Evolutionary conservation across 2,113 vertebrate species (phyloP), one percentile per base, ranked within the genome.

Genomic region (Nansenia antarctica): DNA sequence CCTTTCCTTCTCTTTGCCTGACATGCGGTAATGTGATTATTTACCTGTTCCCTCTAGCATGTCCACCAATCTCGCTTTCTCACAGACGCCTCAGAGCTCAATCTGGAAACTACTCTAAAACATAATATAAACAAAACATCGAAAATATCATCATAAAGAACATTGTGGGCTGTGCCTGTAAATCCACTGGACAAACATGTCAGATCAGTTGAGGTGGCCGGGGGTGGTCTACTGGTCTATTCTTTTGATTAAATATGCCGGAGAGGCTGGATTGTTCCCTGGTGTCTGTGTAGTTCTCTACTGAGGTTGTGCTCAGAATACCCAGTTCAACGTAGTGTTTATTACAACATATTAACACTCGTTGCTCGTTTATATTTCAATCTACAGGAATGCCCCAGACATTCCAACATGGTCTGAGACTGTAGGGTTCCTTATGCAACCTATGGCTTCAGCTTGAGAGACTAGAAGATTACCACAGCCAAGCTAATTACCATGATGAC

Each of bases 401-500:
- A 84, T 82, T 86, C 20, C 47, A 52, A 76, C 80, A 67, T 67
- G 65, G 45, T 75, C 9, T 6, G 31, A 76, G 72, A 70, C 72
- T 68, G 65, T 67, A 0, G 76, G 80, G 54, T 71, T 62, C n/a
- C 70, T 80, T 81, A 77, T 59, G 70, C 69, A 87, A 82, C 79
- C 66, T 79, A 75, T 67, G 67, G 69, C 75, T 49, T 8, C 32
- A 14, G 76, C 70, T 61, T 59, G 8, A 47, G 72, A 79, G 70
- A 75, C 74, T 82, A 72, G 15, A 18, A 81, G 80, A 88, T 87
- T 82, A 81, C 84, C 67, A 74, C 71, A 83, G 84, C 84, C 85
- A 82, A 66, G 60, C 74, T 86, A 84, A 90, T 88, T 86, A 87
- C 81, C 75, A 81, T 74, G 82, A 83, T 85, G 80, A 81, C 82